phyloP scores from a whole-genome alignment of 2,888 invertebrate species.

The Tipula helvola region DNA sequence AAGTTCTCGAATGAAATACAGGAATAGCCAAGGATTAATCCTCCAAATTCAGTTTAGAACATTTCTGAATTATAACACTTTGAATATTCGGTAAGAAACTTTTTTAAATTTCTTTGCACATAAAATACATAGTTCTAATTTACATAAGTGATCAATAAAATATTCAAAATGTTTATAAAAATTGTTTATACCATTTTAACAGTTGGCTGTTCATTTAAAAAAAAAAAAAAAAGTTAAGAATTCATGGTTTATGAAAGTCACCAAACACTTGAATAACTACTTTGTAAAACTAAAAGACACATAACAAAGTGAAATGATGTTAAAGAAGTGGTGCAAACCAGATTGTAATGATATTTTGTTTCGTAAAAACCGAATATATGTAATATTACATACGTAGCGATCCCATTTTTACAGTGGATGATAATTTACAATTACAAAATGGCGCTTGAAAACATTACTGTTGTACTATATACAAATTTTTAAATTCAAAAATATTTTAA shows the following conservation, averaged over 20 bases:
- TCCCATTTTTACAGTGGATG: no score
- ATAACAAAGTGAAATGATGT: background rate
- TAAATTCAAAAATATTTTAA: no score
- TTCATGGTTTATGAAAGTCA: background rate
- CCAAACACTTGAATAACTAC: background rate
- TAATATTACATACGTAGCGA: no score
- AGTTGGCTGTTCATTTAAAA: no score
- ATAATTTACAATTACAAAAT: no score
- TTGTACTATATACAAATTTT: no score
- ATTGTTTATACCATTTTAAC: no score
- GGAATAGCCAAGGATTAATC: slow-evolving; percentile 33
- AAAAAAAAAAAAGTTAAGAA: background rate
- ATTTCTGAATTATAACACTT: slow-evolving; percentile 22
- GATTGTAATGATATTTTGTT: background rate
- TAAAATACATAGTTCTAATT: no score
- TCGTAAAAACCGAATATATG: no score
- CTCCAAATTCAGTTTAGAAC: slow-evolving; percentile 36
- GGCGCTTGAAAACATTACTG: no score
- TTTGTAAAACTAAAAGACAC: background rate
- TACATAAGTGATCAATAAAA: no score
- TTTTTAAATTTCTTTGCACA: background rate
- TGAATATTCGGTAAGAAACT: slow-evolving; percentile 9
- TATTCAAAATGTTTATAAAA: no score
- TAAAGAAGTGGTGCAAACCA: background rate
- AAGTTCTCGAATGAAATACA: slow-evolving; percentile 30